Conservation (phyloP, 2,888 invertebrate genomes). For the Machimus rusticus region DNA sequence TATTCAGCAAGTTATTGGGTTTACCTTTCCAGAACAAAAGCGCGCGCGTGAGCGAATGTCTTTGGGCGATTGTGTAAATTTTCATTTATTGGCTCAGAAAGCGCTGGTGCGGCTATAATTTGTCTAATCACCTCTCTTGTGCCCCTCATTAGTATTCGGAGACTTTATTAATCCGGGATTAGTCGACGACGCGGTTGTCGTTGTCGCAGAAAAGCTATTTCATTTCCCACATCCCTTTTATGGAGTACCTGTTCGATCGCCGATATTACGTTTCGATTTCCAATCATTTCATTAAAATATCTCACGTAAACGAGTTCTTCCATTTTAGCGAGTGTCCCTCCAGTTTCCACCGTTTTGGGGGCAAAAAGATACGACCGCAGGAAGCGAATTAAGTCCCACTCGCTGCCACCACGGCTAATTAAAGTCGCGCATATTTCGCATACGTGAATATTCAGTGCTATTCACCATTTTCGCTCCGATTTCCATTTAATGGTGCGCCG, state of each 20-base stretch:
- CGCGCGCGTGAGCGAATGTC: not conserved
- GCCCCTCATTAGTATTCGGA: not conserved
- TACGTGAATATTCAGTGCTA: slow-evolving; percentile 1
- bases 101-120: not conserved
- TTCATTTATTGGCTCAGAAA: not conserved
- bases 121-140: not conserved
- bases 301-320: not conserved
- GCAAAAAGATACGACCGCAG: not conserved
- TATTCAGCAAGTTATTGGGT: not conserved
- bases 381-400: not conserved
- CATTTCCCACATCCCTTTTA: not conserved
- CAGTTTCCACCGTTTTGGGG: not conserved
- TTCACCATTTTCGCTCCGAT: not conserved
- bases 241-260: not conserved
- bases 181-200: not conserved
- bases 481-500: not conserved
- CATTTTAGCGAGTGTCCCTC: not conserved
- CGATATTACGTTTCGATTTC: not conserved
- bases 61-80: not conserved
- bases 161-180: not conserved
- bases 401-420: not conserved
- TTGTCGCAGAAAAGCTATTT: not conserved
- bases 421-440: slow-evolving; percentile 2
- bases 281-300: not conserved
- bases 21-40: not conserved